Evolutionary conservation across 2,797 vertebrate species (phyloP), one percentile per base, ranked within the genome.

Genomic region (Tokudaia tokunoshimensis): DNA sequence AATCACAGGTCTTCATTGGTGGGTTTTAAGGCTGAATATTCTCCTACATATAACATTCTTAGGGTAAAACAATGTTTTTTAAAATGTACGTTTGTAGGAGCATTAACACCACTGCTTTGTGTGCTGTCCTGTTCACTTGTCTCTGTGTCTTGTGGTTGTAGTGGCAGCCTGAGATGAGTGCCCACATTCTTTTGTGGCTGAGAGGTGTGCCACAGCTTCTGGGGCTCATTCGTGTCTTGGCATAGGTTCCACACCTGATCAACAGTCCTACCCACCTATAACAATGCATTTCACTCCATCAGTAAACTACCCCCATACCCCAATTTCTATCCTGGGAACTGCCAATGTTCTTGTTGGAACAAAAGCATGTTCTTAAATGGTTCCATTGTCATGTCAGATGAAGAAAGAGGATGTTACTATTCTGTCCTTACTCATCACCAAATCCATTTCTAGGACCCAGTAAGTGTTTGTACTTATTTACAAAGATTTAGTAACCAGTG

Each of bases 391-490:
- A 94, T 55, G 89, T 96, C 61, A 89, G 29, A 78, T 90, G 87
- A 97, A 97, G 84, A 79, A 94, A 93, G 44, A 80, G 44, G 14
- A 86, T 84, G 80, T 47, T 92, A 91, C 85, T 97, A 89, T 92
- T 97, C 76, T 97, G 90, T 95, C 95, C 97, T 94, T 97, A 96
- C 96, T 94, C 83, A 97, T 92, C 75, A 96, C 89, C 80, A 96
- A 97, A 97, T 97, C 63, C 84, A 97, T 95, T 96, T 95, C 91
- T 84, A 75, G 47, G 84, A 80, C 81, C 82, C 76, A 95, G 93
- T 94, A 97, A 97, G 93, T 96, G 94, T 95, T 95, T 97, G 84
- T 91, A 76, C 76, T 96, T 96, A 29, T 61, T 96, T 96, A n/a
- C 52, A 44, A 95, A 96, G 97, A 97, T 96, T 93, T 96, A 91